Evolutionary conservation across 2,888 invertebrate species (phyloP), one percentile per base, ranked within the genome.

Genomic region (Acrobasis repandana): DNA sequence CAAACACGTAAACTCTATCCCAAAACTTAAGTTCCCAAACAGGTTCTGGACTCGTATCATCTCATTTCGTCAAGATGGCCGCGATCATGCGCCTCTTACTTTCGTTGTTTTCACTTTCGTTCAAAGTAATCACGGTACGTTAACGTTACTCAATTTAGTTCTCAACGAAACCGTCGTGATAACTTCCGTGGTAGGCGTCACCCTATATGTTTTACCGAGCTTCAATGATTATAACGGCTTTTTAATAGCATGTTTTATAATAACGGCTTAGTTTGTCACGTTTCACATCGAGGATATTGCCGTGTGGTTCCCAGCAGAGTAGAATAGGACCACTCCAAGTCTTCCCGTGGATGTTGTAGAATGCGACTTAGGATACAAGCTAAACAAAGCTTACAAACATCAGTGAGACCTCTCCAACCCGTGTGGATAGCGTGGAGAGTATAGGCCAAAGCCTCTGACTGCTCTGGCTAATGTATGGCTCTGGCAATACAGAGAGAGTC

Each of bases 91-190:
- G 68, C 85, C 82, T 82, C 77, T 86, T 85, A 86, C 87, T 87
- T 87, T 87, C 86, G 75, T 78, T 83, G 80, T 78, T 86, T 86
- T 86, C 86, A 86, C 91, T 91, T 91, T 91, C 90, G 76, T 84
- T 81, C 66, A 73, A 73, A 81, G 81, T 79, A 80, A 84, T 73
- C 73, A 73, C 74, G 69, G 77, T 74, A 75, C 75, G 74, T 74
- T 82, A 83, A 78, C 68, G 79, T 84, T 81, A 82, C 75, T 79
- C 81, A 81, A 84, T 85, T 82, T 70, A 69, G 70, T 70, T 67
- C 71, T 71, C 66, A 66, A 67, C 61, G 61, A 63, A 74, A 61
- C 64, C 67, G 56, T 61, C 63, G 58, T 61, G 61, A 69, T 66
- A 64, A 65, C 64, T 70, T 80, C 77, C 75, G 76, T 67, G 60